Evolutionary conservation across 1,140 invertebrate species (phyloP).

Genomic region (Cryptotermes secundus): DNA sequence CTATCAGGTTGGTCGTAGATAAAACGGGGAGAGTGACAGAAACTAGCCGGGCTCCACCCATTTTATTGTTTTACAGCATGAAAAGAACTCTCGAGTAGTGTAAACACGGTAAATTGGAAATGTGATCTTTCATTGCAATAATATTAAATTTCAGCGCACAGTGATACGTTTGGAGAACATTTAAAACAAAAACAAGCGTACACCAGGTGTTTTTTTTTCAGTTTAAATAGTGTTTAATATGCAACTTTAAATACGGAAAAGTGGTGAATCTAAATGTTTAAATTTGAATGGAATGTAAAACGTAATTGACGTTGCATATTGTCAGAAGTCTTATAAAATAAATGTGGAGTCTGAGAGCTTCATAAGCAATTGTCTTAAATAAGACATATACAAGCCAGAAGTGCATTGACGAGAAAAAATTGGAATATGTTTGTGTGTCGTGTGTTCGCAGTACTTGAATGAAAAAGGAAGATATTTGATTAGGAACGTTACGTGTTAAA

Average conservation of each 20-base stretch:
- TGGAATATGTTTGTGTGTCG: neutral
- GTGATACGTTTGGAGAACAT: neutral
- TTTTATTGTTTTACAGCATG: neutral
- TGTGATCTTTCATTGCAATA: slow-evolving; percentile 14
- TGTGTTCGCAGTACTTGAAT: neutral
- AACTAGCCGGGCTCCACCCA: neutral
- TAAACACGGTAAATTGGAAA: neutral
- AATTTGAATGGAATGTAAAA: neutral
- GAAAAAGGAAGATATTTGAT: neutral
- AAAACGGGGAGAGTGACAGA: neutral
- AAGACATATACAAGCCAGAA: neutral
- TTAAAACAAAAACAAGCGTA: neutral
- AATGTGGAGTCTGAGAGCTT: neutral
- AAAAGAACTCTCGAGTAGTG: neutral
- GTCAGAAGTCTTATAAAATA: neutral
- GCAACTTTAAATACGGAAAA: neutral
- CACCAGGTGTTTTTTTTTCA: neutral
- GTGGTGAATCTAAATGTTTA: neutral
- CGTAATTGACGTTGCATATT: neutral
- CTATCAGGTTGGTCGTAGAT: neutral
- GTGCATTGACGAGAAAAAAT: neutral
- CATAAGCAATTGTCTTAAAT: neutral
- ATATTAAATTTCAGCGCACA: neutral
- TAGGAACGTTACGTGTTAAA: neutral
- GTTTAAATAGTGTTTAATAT: neutral